Evolutionary conservation across 2,888 invertebrate species (phyloP).

Genomic region (Athetis lepigone): DNA sequence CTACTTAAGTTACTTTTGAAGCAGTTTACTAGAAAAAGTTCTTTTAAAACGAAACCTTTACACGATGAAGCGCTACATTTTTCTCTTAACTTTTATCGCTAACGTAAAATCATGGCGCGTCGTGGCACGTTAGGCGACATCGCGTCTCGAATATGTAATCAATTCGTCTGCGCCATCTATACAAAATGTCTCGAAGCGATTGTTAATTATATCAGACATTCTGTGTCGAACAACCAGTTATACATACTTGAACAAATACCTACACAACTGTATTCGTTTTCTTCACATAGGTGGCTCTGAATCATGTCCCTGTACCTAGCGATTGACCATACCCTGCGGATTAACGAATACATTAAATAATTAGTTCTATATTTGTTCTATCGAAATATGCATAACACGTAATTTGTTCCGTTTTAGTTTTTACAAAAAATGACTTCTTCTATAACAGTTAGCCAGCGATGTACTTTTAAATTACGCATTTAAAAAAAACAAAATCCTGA

Average conservation of each 20-base stretch:
- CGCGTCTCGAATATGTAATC: constrained; percentile 16
- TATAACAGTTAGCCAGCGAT: too few relatives aligned
- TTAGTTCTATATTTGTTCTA: too few relatives aligned
- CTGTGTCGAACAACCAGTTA: constrained; percentile 2
- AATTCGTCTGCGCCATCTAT: constrained; percentile 52
- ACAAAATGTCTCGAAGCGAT: constrained; percentile 37
- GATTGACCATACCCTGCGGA: too few relatives aligned
- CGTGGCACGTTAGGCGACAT: background rate
- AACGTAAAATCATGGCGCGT: background rate
- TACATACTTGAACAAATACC: background rate
- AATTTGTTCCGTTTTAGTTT: too few relatives aligned
- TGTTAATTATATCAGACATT: constrained; percentile 21
- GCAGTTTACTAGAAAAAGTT: background rate
- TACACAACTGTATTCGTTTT: constrained; percentile 2
- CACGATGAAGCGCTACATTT: background rate
- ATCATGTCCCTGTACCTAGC: too few relatives aligned
- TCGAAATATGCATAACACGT: too few relatives aligned
- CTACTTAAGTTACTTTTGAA: too few relatives aligned
- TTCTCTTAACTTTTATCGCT: constrained; percentile 14
- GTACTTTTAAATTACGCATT: too few relatives aligned
- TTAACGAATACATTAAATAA: too few relatives aligned
- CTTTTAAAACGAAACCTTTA: background rate
- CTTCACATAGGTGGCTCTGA: constrained; percentile 50
- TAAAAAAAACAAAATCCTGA: too few relatives aligned
- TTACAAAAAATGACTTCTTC: too few relatives aligned